Base-by-base conservation (phyloP, 2,797 vertebrate genomes). In the Neosilurus hyrtlii region DNA sequence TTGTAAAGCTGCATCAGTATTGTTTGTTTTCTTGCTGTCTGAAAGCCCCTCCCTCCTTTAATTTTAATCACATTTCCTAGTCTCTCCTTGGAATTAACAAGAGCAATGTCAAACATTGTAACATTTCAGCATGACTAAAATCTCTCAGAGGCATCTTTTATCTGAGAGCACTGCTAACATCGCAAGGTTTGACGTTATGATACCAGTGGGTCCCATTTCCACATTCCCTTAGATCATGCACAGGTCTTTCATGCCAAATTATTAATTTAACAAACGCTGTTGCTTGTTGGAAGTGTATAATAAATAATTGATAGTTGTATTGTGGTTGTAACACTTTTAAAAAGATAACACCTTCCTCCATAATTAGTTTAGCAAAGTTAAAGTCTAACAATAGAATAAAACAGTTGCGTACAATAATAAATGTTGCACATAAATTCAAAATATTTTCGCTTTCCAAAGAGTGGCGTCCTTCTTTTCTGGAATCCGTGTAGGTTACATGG, bases 81-180 rank as follows among this genome's bases (percentile, higher is more conserved):
- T 54, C n/a, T 79, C 75, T 85, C 56, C 62, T 70, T 82, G 76
- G 57, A 81, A 82, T 83, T 72, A 86, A 80, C 81, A 65, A 83
- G 82, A 80, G 62, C 78, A 77, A 65, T 81, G 54, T 80, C 83
- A 82, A 78, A 82, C 79, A 81, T 71, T 43, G 18, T n/a, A 80
- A 51, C 76, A 51, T 71, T 84, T 77, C 54, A 61, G 37, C 56
- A 22, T 72, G 78, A 70, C 56, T 81, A 57, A 52, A 65, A 66
- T 24, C 16, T 74, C 52, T 2, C 15, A 20, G 18, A 68, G 9
- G 9, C 9, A 1, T 0, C 15, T 74, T 74, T 56, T 35, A 56
- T 56, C 15, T 30, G n/a, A 56, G 51, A 56, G 24, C 6, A 20
- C 3, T 24, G 14, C 16, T 74, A 56, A 74, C 52, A 10, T 73